Conservation (phyloP, 2,888 invertebrate genomes). For the Ophion ellenae region DNA sequence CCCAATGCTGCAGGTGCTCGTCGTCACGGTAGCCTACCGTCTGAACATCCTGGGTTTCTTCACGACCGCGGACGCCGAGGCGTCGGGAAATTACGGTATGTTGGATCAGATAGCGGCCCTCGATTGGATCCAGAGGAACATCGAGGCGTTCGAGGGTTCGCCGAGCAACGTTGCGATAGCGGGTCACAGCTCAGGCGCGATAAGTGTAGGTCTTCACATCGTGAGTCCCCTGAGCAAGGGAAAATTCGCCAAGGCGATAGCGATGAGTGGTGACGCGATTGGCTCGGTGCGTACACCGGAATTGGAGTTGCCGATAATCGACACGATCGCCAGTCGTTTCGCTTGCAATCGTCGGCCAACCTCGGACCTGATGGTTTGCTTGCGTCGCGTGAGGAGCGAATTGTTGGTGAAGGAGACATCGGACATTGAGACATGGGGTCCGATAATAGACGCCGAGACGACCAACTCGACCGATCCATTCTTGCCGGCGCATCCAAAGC, state of each 20-base stretch:
- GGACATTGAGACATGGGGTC: slow-evolving; percentile 89
- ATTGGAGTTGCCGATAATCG: slow-evolving; percentile 87
- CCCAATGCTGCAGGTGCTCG: slow-evolving; percentile 86
- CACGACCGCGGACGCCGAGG: slow-evolving; percentile 90
- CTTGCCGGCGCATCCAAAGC: slow-evolving; percentile 88
- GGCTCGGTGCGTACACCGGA: slow-evolving; percentile 87
- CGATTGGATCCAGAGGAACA: slow-evolving; percentile 91
- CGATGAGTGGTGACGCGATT: slow-evolving; percentile 92
- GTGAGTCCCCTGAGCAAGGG: slow-evolving; percentile 85
- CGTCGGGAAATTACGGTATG: slow-evolving; percentile 92
- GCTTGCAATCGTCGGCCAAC: slow-evolving; percentile 89
- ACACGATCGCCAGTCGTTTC: slow-evolving; percentile 88
- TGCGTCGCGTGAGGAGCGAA: slow-evolving; percentile 87
- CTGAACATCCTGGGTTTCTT: slow-evolving; percentile 94
- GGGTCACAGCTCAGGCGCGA: slow-evolving; percentile 92
- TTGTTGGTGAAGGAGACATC: slow-evolving; percentile 86
- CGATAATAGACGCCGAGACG: slow-evolving; percentile 90
- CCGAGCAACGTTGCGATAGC: slow-evolving; percentile 90
- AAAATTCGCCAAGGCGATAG: slow-evolving; percentile 90
- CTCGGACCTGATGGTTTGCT: slow-evolving; percentile 88
- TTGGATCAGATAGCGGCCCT: slow-evolving; percentile 93
- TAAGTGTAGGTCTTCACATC: slow-evolving; percentile 91
- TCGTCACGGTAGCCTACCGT: slow-evolving; percentile 92
- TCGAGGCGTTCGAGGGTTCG: slow-evolving; percentile 90
- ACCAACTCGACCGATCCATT: slow-evolving; percentile 88